These are phyloP conservation scores for Pyrgilauda ruficollis DNA, from an alignment of 2,113 vertebrate species.

Conservation along the genomic window DNA sequence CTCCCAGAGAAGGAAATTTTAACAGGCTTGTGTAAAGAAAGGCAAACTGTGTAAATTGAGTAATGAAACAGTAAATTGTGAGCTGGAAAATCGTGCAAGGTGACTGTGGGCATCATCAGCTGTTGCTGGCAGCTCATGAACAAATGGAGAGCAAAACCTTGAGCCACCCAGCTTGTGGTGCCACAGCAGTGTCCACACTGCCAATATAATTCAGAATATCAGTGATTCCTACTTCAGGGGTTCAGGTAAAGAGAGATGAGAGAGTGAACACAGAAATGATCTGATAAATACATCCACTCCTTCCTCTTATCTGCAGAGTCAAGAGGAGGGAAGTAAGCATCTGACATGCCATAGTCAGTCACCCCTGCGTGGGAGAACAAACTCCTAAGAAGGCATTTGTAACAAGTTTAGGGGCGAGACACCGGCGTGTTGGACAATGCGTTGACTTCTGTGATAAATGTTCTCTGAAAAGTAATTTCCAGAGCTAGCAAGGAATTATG, in stretches of 20 bases:
- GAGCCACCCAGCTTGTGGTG: fast-evolving
- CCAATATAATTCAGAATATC: not conserved
- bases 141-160: not conserved
- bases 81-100: not conserved
- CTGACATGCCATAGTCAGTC: fast-evolving
- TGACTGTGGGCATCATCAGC: not conserved
- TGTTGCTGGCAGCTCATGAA: not conserved
- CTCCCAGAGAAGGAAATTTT: not conserved
- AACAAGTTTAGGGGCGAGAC: fast-evolving
- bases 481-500: not conserved
- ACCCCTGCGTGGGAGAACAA: fast-evolving
- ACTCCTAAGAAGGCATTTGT: not conserved
- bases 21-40: not conserved
- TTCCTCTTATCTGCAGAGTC: not conserved
- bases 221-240: not conserved
- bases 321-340: not conserved
- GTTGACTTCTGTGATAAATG: not conserved
- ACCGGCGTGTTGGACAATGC: fast-evolving
- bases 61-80: not conserved
- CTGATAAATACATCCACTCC: not conserved
- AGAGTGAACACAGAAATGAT: not conserved
- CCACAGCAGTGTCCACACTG: not conserved
- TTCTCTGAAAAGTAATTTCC: constrained; percentile 3
- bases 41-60: not conserved
- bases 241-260: not conserved